Percentiles rank a stretch among this genome's conserved stretches.
Evolutionary conservation across 2,113 vertebrate species (phyloP).

Genomic region (Corvus hawaiiensis): DNA sequence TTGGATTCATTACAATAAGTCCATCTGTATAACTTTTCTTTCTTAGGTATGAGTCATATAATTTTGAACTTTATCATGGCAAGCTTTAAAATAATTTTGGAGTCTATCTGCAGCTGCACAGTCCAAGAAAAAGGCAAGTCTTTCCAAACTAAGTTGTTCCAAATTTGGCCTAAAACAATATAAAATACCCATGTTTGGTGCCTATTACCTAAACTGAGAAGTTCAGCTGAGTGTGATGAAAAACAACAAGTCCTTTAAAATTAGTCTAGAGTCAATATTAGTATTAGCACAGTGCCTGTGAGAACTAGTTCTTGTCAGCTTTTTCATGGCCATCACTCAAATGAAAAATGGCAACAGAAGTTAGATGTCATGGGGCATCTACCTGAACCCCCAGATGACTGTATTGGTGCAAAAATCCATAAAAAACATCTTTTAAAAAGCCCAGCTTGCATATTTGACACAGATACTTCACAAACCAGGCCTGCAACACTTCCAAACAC

Average conservation of each 20-base stretch:
- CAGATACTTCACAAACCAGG: background rate
- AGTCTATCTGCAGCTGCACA: background rate
- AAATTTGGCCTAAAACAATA: background rate
- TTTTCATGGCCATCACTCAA: background rate
- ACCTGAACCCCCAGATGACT: background rate
- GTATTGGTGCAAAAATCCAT: background rate
- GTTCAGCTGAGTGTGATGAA: background rate
- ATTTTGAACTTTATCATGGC: background rate
- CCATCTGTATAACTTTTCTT: background rate
- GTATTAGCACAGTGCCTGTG: background rate
- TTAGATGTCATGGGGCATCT: background rate
- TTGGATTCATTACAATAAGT: background rate
- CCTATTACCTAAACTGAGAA: background rate
- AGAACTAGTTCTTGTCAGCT: background rate
- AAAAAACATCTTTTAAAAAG: background rate
- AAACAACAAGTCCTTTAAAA: conserved; percentile 10
- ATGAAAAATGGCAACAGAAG: background rate
- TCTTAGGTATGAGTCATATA: background rate
- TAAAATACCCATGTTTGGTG: background rate
- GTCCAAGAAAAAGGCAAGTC: background rate
- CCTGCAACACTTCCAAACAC: background rate
- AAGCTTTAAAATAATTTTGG: background rate
- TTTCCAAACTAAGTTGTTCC: background rate
- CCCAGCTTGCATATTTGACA: background rate
- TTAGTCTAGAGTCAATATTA: conserved; percentile 13